A percentile compares a stretch with the other conserved stretches of the same genome.
Conservation (phyloP, 1,140 invertebrate species). For the Papilio polyxenes region DNA sequence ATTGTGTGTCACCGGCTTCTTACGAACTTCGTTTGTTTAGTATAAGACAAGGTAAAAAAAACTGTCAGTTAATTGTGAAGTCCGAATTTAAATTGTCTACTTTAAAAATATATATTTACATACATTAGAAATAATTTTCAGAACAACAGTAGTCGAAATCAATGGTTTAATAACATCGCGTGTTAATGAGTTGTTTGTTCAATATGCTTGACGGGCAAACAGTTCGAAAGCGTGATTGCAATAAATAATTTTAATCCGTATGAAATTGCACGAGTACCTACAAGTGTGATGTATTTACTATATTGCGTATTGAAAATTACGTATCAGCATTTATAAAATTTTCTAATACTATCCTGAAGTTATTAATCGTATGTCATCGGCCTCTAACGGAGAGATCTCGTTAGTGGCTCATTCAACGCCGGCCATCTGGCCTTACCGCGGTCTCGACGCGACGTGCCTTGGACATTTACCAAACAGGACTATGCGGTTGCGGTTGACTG, state of each 20-base stretch:
- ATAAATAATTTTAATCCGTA: conserved; percentile 14
- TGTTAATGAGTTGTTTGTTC: conserved; percentile 14
- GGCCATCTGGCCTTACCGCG: conserved; percentile 61
- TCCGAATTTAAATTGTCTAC: no score
- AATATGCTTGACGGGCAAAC: conserved; percentile 14
- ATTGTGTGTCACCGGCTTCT: no score
- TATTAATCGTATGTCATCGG: background rate
- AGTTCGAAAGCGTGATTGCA: conserved; percentile 16
- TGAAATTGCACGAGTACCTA: background rate
- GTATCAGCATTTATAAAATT: background rate
- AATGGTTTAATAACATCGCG: conserved; percentile 1
- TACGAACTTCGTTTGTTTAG: no score
- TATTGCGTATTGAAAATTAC: background rate
- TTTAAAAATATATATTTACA: no score
- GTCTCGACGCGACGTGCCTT: background rate
- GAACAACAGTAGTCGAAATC: background rate
- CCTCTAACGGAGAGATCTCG: conserved; percentile 41
- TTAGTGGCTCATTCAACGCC: conserved; percentile 66
- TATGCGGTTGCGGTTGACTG: background rate
- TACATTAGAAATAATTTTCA: background rate
- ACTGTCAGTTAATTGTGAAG: no score
- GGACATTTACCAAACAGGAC: background rate
- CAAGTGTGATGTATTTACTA: background rate
- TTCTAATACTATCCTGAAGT: background rate
- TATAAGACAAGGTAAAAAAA: no score